phyloP scores from a whole-genome alignment of 1,140 invertebrate genomes.

The Whitmania pigra region DNA sequence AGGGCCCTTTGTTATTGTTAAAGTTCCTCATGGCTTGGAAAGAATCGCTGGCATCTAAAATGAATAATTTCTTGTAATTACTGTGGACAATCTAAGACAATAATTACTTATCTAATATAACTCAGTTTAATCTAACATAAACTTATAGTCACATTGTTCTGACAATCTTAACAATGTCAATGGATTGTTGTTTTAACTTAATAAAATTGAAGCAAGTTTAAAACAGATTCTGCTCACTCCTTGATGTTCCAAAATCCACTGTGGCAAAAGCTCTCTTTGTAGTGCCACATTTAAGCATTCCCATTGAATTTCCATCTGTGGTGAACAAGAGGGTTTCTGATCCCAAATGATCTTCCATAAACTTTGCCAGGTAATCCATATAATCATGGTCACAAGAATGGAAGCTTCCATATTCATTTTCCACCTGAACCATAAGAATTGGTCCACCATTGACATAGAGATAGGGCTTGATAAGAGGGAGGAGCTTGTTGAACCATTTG shows the following conservation, averaged over 20 bases:
- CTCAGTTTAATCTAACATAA: too few relatives aligned
- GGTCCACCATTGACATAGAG: slow-evolving; percentile 64
- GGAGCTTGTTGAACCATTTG: slow-evolving; percentile 50
- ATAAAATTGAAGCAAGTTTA: too few relatives aligned
- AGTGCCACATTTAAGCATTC: slow-evolving; percentile 36
- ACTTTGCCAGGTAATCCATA: slow-evolving; percentile 44
- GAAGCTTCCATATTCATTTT: slow-evolving; percentile 87
- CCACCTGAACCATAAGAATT: slow-evolving; percentile 71
- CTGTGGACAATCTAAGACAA: too few relatives aligned
- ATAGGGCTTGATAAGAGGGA: slow-evolving; percentile 48
- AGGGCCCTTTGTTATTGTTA: slow-evolving; percentile 33
- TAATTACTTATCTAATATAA: too few relatives aligned
- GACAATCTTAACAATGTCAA: too few relatives aligned
- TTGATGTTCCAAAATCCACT: slow-evolving; percentile 34
- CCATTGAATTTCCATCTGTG: slow-evolving; percentile 45
- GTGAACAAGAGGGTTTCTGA: slow-evolving; percentile 64
- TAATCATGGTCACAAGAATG: slow-evolving; percentile 52
- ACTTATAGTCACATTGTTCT: too few relatives aligned
- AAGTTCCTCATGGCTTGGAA: slow-evolving; percentile 34
- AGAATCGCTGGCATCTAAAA: slow-evolving; percentile 17
- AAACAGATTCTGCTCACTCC: neutral
- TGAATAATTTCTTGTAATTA: neutral
- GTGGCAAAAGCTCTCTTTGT: slow-evolving; percentile 34
- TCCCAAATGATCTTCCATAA: slow-evolving; percentile 51
- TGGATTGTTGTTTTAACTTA: too few relatives aligned